Evolutionary conservation across 2,113 vertebrate species (phyloP), one percentile per base, ranked within the genome.

Genomic region (Taxidea taxus): DNA sequence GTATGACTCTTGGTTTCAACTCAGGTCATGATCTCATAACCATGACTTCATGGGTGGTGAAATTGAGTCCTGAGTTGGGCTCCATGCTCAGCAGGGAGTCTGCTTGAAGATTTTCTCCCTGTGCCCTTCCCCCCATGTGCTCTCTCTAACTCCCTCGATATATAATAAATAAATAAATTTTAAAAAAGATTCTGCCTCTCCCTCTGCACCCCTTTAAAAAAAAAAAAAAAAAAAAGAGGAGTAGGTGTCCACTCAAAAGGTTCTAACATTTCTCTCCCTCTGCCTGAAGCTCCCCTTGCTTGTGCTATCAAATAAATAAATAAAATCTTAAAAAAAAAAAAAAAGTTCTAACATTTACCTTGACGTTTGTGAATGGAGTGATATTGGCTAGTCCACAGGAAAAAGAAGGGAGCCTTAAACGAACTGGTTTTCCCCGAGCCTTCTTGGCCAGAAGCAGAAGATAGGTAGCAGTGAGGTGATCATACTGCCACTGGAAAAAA

Each of bases 381-480:
- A 85, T 37, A 70, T 68, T 77, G 75, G 88, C 49, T 49, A 97
- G 96, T 51, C 88, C 97, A 51, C n/a, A 87, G 16, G 64, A 51
- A 47, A 58, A 83, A 80, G 98, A 54, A 0, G 96, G 97, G 88
- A 98, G 90, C 80, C 62, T 96, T 49, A 99, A 98, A n/a, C 98
- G 98, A 91, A 99, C 97, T 15, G 98, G 98, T 75, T 99, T 99
- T 68, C 99, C 99, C 31, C 96, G 99, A 97, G 98, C 97, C 98
- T 99, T 99, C 98, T 99, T 99, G 84, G 99, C 98, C 25, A 99
- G 99, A 97, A 99, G 99, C 97, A 99, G 98, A 90, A 99, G 98
- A 97, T 99, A 99, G 0, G 99, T 99, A 82, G 99, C 99, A 47
- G 99, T 99, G 82, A 99, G 98, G 15, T 99, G 99, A 97, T 99